These are phyloP conservation scores for Tetragnatha montana DNA, from an alignment of 2,888 invertebrate species.

Conservation along the genomic window DNA sequence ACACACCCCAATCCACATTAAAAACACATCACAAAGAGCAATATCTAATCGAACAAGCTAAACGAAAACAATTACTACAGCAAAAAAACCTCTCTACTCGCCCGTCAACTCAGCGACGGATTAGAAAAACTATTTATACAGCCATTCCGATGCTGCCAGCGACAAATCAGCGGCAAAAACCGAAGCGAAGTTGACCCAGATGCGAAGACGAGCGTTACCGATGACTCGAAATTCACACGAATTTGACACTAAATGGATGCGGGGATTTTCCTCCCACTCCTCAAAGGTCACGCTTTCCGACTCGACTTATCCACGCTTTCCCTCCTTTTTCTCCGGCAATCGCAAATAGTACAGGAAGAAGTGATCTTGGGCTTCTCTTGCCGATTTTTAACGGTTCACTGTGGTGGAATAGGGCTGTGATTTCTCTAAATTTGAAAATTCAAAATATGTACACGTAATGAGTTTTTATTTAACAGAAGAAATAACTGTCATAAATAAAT, in stretches of 20 bases:
- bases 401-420: no score
- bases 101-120: not conserved
- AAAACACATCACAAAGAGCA: not conserved
- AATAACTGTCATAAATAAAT: no score
- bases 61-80: not conserved
- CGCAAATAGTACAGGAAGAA: not conserved
- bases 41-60: not conserved
- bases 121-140: not conserved
- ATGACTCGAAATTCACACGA: not conserved
- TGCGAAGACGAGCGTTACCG: not conserved
- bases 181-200: not conserved
- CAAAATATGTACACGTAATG: no score
- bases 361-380: not conserved
- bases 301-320: not conserved
- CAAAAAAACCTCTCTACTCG: not conserved
- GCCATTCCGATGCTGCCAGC: no score
- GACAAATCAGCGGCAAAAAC: not conserved
- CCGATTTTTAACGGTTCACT: no score
- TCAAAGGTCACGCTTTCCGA: not conserved
- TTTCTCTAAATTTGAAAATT: no score
- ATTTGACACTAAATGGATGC: not conserved
- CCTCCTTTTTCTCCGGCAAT: not conserved
- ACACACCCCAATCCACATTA: not conserved
- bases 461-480: no score
- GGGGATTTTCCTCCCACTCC: not conserved